Evolutionary conservation across 2,888 invertebrate species (phyloP).

Genomic region (Chymomyza caudatula): DNA sequence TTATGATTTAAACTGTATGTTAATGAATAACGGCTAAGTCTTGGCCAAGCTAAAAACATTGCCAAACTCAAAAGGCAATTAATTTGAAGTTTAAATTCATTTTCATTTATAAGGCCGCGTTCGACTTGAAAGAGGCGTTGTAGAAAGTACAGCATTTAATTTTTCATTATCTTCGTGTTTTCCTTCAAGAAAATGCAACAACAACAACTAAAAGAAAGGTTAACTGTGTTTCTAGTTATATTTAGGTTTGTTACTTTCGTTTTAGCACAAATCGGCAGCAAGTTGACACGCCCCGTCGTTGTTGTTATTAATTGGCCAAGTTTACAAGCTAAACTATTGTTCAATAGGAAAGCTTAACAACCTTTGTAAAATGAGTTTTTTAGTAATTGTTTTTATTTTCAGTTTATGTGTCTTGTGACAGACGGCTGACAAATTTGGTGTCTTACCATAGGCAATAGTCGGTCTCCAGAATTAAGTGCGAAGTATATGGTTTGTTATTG

Average conservation of each 20-base stretch:
- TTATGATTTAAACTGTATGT: constrained; percentile 34
- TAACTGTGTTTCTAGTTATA: not conserved
- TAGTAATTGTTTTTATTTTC: not conserved
- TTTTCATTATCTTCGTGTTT: not conserved
- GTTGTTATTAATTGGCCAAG: constrained; percentile 49
- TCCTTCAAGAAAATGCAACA: not conserved
- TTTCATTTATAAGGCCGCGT: constrained; percentile 1
- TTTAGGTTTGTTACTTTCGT: not conserved
- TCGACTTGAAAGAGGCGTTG: constrained; percentile 18
- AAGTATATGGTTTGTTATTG: too few relatives aligned
- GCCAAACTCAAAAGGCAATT: constrained; percentile 1
- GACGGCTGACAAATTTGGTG: too few relatives aligned
- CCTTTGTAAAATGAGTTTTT: constrained; percentile 32
- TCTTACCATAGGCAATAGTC: too few relatives aligned
- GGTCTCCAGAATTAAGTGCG: too few relatives aligned
- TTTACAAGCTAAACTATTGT: not conserved
- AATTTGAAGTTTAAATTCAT: constrained; percentile 33
- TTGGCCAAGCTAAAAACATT: not conserved
- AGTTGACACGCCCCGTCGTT: constrained; percentile 38
- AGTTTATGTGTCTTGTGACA: not conserved
- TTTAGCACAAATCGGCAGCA: constrained; percentile 19
- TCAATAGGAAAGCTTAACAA: constrained; percentile 17
- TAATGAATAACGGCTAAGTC: not conserved
- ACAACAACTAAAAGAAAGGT: not conserved
- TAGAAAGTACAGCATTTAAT: constrained; percentile 27